Base-by-base conservation (phyloP, 1,140 invertebrate species). In the Centruroides sculpturatus region DNA sequence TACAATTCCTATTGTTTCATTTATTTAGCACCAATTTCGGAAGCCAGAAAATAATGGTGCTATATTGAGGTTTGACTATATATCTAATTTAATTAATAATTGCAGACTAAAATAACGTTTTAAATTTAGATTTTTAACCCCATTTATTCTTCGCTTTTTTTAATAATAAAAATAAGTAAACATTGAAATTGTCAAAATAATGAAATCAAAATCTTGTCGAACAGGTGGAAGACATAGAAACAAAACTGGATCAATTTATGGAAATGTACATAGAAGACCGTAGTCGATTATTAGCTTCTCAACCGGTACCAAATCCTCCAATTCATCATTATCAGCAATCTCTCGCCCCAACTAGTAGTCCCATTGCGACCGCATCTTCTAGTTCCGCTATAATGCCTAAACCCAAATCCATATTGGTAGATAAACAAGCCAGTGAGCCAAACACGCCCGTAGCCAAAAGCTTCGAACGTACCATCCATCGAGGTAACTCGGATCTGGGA, bases 171-270 rank as follows among this genome's bases (percentile, higher is more conserved):
- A 41, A 3, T 41, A 8, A 8, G 8, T 2, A 41, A 41, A 41
- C 23, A 23, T 41, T 41, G 41, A 6, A 8, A 6, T 41, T 8
- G 41, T 41, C 5, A 41, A 6, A 41, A 41, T 41, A 41, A 41
- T 41, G 3, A 41, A 41, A 6, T 0, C 8, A 6, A 6, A 6
- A 6, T 41, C 8, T 41, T 41, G 5, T 53, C 23, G 51, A 53
- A 36, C 72, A 93, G 89, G 87, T 93, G 69, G 90, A 92, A 72
- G 89, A 93, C 73, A 91, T 92, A 74, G 91, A 94, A 78, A 82
- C 82, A 69, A 95, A 95, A 79, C 78, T 96, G 71, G 90, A 95
- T 76, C 83, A 92, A 74, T 80, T 96, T 68, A 83, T 95, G 71
- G 91, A 95, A 71, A 80, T 94, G 76, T 92, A 93, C 73, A 82